phyloP scores from a whole-genome alignment of 2,113 vertebrate species.

The Lampris incognitus region DNA sequence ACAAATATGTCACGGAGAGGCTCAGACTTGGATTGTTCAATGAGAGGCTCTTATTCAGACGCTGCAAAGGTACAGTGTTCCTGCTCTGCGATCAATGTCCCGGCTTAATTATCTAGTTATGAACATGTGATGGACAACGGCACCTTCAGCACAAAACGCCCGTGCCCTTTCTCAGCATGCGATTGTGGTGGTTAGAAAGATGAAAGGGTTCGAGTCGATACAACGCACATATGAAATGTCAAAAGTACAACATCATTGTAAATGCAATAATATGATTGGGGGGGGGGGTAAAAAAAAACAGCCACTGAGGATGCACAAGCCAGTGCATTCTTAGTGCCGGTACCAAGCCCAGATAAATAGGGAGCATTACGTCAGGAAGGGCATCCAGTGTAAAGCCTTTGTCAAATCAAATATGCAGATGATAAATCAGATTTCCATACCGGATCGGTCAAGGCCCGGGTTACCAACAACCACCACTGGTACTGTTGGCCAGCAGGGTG shows the following conservation, averaged over 20 bases:
- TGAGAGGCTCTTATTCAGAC: neutral
- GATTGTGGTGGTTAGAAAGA: neutral
- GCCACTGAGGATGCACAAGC: no score
- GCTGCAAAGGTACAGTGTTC: neutral
- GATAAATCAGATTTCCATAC: no score
- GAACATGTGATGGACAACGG: neutral
- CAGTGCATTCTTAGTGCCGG: no score
- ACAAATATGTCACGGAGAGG: neutral
- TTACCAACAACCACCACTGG: no score
- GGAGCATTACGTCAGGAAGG: no score
- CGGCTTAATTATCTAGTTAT: neutral
- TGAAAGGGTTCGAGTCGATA: neutral
- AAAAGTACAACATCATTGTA: neutral
- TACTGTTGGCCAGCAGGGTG: no score
- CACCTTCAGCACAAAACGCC: neutral
- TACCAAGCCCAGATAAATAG: no score
- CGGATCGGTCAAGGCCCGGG: no score
- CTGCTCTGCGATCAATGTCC: neutral
- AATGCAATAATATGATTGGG: neutral
- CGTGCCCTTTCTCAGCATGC: neutral
- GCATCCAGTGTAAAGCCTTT: no score
- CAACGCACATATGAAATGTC: neutral
- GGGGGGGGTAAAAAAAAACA: no score
- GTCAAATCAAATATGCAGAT: no score
- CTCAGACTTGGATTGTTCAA: neutral